phyloP scores from a whole-genome alignment of 1,140 invertebrate species.

The Nautilus pompilius region DNA sequence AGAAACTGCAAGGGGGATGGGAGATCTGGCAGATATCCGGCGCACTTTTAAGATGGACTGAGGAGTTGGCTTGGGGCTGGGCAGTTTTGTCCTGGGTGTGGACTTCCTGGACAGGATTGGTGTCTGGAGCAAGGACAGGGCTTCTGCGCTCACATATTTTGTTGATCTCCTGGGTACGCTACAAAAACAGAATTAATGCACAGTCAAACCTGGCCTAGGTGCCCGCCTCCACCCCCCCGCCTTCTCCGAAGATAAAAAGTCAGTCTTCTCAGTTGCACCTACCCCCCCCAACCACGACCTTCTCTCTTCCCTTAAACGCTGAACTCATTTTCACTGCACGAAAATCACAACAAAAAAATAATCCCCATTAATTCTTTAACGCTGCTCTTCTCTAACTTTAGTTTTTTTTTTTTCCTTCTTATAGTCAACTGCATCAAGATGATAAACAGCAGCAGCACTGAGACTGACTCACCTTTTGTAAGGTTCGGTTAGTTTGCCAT shows the following conservation, averaged over 20 bases:
- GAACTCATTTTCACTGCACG: too few relatives aligned
- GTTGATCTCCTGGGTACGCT: constrained; percentile 7
- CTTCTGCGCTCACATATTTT: constrained; percentile 25
- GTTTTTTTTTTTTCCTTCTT: too few relatives aligned
- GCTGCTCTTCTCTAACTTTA: too few relatives aligned
- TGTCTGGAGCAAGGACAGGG: constrained; percentile 36
- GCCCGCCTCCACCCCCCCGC: too few relatives aligned
- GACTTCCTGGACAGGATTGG: constrained; percentile 33
- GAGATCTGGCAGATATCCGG: neutral
- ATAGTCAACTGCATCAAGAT: too few relatives aligned
- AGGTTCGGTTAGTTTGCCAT: too few relatives aligned
- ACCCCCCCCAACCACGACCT: neutral
- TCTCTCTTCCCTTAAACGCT: neutral
- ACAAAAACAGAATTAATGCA: neutral
- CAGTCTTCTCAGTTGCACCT: constrained; percentile 3
- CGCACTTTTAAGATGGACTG: constrained; percentile 44
- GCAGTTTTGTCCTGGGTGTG: constrained; percentile 28
- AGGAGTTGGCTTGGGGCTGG: constrained; percentile 21
- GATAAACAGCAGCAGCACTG: too few relatives aligned
- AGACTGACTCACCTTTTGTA: too few relatives aligned
- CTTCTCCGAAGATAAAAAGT: too few relatives aligned
- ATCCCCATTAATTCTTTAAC: too few relatives aligned
- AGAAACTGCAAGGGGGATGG: neutral
- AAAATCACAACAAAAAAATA: too few relatives aligned
- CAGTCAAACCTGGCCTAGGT: too few relatives aligned